Evolutionary conservation across 2,888 invertebrate species (phyloP), one percentile per base, ranked within the genome.

Genomic region (Celastrina argiolus): DNA sequence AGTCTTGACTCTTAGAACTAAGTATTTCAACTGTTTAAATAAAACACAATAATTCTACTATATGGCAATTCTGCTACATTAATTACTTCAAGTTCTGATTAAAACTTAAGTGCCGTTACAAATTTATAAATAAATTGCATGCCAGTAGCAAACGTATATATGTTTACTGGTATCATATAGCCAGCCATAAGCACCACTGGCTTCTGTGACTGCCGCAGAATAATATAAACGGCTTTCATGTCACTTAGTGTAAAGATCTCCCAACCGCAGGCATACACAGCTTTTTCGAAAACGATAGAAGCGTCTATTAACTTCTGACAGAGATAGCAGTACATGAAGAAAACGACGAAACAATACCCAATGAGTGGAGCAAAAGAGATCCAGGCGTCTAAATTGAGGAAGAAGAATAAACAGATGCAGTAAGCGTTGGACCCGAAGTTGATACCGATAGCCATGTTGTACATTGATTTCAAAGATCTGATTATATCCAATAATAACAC

Each of bases 241-340:
- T 87, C 84, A 1, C 77, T 81, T 10, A 80, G 16, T 26, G 76
- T 75, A 63, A 88, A 87, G 5, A 80, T 83, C 71, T 90, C 88
- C 90, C 90, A 90, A 0, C 89, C 88, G 69, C 90, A 88, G 45
- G 81, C 75, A 67, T 88, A 88, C 0, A 88, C 80, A 0, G 87
- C 78, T 5, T 69, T 78, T 68, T 84, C 87, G 58, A 87, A 89
- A 2, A 68, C 65, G 68, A 85, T 84, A 0, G 88, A 79, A 5
- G 85, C 83, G 68, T 86, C 81, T 1, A 83, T 81, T 68, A 89
- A 69, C 41, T 76, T 76, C 70, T 90, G 90, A 70, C 88, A 80
- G 1, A 88, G 75, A 56, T 81, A 85, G 70, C 88, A 88, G 67
- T 89, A 89, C 28, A 90, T 71, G 68, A 89, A 89, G 70, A 87